Evolutionary conservation across 2,797 vertebrate genomes (phyloP).

Genomic region (Sebastes dallii): DNA sequence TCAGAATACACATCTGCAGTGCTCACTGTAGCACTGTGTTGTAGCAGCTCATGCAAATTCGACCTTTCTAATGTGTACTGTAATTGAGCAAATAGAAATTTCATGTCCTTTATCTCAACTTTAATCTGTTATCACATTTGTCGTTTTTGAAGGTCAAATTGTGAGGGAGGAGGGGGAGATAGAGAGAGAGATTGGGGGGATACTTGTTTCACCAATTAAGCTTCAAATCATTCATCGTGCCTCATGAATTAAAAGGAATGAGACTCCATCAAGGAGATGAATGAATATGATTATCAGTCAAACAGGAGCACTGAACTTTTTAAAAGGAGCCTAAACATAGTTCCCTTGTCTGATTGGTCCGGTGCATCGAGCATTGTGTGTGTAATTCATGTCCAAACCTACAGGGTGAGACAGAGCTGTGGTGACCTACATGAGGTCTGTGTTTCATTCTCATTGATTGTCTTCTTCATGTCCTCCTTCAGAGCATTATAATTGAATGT

Average conservation of each 20-base stretch:
- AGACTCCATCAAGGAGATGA: constrained; percentile 26
- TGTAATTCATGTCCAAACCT: neutral
- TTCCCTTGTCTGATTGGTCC: neutral
- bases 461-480: neutral
- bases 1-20: neutral
- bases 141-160: constrained; percentile 46
- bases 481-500: neutral
- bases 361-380: neutral
- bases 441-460: neutral
- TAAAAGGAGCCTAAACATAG: neutral
- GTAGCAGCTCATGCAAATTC: constrained; percentile 19
- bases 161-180: neutral
- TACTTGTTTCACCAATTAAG: constrained; percentile 38
- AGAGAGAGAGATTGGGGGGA: neutral
- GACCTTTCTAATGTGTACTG: constrained; percentile 33
- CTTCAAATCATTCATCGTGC: constrained; percentile 31
- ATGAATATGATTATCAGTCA: constrained; percentile 31
- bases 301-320: neutral
- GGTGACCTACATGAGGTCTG: neutral
- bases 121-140: constrained; percentile 26
- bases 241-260: constrained; percentile 35
- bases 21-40: neutral
- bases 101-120: constrained; percentile 46
- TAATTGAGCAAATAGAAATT: constrained; percentile 30
- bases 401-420: neutral